Base-by-base conservation (phyloP, 1,140 invertebrate genomes). In the Hypothenemus hampei region DNA sequence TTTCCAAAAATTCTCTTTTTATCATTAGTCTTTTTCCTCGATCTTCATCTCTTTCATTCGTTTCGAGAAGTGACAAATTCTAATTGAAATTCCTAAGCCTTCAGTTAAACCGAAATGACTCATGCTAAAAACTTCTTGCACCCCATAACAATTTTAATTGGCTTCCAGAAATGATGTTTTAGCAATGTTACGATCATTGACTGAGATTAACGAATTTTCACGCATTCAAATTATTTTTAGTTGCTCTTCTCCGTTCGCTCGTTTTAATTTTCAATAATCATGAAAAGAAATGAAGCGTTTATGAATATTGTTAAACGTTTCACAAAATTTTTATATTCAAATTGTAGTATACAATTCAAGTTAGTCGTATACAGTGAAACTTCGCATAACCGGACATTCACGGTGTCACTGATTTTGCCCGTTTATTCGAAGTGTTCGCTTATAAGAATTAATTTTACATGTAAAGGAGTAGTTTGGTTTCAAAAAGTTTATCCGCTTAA, bases 41-140 rank as follows among this genome's bases (percentile, higher is more conserved):
- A 58, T 62, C 57, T 50, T 61, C 50, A 52, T 63, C 58, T 58
- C 55, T 65, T 62, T 64, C 60, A 65, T 62, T 60, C 54, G 47
- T 63, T 61, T 59, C 58, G 64, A 65, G 63, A 63, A 65, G 65
- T 69, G 66, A 67, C 67, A 65, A 69, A 68, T 69, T 63, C 63
- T 68, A 69, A 69, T 69, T 68, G 64, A 61, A 69, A 68, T 69
- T 69, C 66, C 66, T 60, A 58, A 67, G 63, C 55, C 55, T 61
- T 63, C 57, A 59, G 55, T 55, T 58, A 60, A 59, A 61, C 56
- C 56, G 57, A 61, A 67, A 67, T 64, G 63, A 64, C 64, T 55
- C 60, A 60, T 58, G 52, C 57, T 65, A 53, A 57, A 57, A 57
- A 48, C 55, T 57, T 57, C 55, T 37, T 51, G 55, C 47, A 51